Conservation (phyloP, 2,113 vertebrate genomes). For the Redunca redunca region DNA sequence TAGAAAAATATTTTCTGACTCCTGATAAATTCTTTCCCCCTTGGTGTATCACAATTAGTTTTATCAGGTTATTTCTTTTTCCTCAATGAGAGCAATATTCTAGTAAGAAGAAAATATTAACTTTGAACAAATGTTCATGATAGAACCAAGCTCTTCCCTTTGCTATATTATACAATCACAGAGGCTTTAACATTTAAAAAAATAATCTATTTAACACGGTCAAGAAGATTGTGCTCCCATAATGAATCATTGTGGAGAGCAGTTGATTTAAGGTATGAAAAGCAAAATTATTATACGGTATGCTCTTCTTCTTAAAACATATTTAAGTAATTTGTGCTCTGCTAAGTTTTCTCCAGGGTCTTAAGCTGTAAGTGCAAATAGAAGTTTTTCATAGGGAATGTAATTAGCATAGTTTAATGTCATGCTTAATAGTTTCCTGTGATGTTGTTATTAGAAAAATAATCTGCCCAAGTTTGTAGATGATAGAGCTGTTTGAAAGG, state of each 20-base stretch:
- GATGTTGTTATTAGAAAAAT: constrained; percentile 86
- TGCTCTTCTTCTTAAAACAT: constrained; percentile 63
- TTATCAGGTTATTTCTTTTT: background rate
- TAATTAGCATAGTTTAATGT: constrained; percentile 84
- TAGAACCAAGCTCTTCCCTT: constrained; percentile 14
- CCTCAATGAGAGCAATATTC: background rate
- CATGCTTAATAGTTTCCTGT: constrained; percentile 84
- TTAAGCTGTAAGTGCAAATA: constrained; percentile 78
- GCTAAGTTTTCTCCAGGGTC: constrained; percentile 73
- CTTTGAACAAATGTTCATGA: constrained; percentile 3
- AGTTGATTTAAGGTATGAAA: background rate
- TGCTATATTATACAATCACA: background rate
- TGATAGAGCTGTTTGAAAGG: constrained; percentile 80
- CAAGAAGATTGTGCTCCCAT: constrained; percentile 34
- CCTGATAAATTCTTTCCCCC: background rate
- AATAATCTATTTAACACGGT: constrained; percentile 15
- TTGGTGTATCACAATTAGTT: background rate
- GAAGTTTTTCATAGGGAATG: constrained; percentile 78
- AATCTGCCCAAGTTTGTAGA: constrained; percentile 80
- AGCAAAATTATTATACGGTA: constrained; percentile 67
- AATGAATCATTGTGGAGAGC: constrained; percentile 25
- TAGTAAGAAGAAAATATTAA: constrained; percentile 39
- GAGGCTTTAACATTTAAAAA: background rate
- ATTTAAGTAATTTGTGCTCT: constrained; percentile 69
- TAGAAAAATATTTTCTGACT: background rate